These are phyloP conservation scores for Cydia amplana DNA, from an alignment of 1,140 invertebrate genomes.

Conservation along the genomic window DNA sequence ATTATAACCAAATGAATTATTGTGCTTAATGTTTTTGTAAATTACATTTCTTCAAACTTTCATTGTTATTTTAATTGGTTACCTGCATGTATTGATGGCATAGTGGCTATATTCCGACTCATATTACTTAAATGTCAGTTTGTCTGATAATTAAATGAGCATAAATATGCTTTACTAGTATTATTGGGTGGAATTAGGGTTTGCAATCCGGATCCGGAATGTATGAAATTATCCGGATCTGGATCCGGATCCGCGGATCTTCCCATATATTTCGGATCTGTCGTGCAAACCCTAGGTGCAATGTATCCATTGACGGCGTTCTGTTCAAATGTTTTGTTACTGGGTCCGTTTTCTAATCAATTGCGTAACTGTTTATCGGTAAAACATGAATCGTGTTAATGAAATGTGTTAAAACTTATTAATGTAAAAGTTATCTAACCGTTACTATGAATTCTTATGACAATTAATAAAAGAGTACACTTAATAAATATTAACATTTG, in stretches of 20 bases:
- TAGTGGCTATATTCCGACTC: background rate
- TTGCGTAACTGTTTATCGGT: slow-evolving; percentile 36
- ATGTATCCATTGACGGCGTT: background rate
- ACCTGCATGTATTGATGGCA: background rate
- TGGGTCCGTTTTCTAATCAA: background rate
- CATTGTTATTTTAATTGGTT: too few relatives aligned
- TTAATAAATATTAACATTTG: slow-evolving; percentile 71
- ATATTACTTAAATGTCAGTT: background rate
- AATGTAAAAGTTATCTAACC: slow-evolving; percentile 67
- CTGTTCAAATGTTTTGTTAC: background rate
- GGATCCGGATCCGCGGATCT: too few relatives aligned
- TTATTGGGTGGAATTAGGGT: background rate
- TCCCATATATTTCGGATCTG: too few relatives aligned
- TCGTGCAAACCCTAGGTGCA: too few relatives aligned
- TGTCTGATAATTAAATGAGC: background rate
- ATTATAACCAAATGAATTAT: too few relatives aligned
- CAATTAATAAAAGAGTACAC: slow-evolving; percentile 67
- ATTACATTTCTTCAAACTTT: too few relatives aligned
- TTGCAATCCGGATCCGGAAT: too few relatives aligned
- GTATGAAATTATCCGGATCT: too few relatives aligned
- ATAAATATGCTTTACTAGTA: background rate
- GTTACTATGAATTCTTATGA: slow-evolving; percentile 75
- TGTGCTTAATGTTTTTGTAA: too few relatives aligned
- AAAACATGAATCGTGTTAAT: slow-evolving; percentile 43
- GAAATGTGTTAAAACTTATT: slow-evolving; percentile 54